phyloP scores from a whole-genome alignment of 2,113 vertebrate species.

The Capreolus pygargus region DNA sequence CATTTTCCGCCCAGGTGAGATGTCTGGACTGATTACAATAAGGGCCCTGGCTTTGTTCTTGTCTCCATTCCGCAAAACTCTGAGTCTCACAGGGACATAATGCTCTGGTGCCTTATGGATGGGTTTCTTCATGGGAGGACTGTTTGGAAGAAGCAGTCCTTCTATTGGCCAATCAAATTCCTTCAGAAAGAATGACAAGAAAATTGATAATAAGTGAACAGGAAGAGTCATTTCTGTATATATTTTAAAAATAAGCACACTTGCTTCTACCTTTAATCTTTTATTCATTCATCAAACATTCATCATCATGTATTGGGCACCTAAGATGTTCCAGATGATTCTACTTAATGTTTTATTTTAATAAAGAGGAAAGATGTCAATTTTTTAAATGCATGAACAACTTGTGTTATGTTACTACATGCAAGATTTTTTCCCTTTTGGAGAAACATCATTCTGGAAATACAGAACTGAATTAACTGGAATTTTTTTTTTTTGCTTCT shows the following conservation, averaged over 20 bases:
- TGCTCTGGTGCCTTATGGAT: background rate
- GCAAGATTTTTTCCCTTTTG: background rate
- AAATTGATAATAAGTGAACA: background rate
- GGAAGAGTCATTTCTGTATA: background rate
- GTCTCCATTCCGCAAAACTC: slow-evolving; percentile 59
- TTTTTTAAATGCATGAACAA: background rate
- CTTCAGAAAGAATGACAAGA: slow-evolving; percentile 59
- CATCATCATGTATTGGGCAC: background rate
- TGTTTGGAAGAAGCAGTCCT: slow-evolving; percentile 69
- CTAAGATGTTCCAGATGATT: background rate
- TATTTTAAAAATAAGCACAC: background rate
- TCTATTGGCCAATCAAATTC: slow-evolving; percentile 71
- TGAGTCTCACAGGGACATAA: slow-evolving; percentile 49
- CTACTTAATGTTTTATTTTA: background rate
- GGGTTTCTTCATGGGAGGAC: slow-evolving; percentile 55
- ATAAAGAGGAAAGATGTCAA: background rate
- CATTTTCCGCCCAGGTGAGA: slow-evolving; percentile 33
- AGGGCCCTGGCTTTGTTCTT: slow-evolving; percentile 53
- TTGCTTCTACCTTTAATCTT: background rate
- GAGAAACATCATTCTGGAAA: background rate
- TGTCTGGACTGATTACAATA: background rate
- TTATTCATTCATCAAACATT: background rate
- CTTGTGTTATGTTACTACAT: background rate
- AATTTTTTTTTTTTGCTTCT: slow-evolving; percentile 36
- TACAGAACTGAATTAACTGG: background rate